Evolutionary conservation across 2,113 vertebrate species (phyloP).

Genomic region (Brevimyrus niger): DNA sequence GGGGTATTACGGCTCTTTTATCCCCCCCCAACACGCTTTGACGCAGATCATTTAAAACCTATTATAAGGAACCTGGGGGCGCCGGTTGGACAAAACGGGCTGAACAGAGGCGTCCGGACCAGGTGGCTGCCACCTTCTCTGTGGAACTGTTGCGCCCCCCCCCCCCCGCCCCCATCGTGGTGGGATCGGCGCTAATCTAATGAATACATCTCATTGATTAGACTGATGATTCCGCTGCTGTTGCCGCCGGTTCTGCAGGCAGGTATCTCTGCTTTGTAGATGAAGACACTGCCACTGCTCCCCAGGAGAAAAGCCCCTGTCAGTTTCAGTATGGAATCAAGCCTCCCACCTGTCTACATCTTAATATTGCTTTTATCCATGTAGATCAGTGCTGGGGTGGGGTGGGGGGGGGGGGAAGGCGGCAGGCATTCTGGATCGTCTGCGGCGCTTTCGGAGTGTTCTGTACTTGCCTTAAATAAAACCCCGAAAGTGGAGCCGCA

Average conservation of each 20-base stretch:
- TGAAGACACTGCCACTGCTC: conserved; percentile 39
- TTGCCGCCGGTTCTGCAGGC: conserved; percentile 35
- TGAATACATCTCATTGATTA: conserved; percentile 41
- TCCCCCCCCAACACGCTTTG: conserved; percentile 10
- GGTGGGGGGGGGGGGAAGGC: background rate
- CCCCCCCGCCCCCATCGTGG: conserved; percentile 16
- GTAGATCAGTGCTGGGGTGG: background rate
- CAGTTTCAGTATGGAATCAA: conserved; percentile 20
- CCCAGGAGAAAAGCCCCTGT: conserved; percentile 34
- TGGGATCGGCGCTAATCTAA: conserved; percentile 25
- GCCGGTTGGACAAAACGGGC: background rate
- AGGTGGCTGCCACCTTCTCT: conserved; percentile 14
- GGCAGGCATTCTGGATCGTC: background rate
- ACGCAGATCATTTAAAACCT: conserved; percentile 31
- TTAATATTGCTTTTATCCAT: conserved; percentile 12
- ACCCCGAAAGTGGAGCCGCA: too few species aligned
- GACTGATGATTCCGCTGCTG: conserved; percentile 33
- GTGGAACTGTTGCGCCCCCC: background rate
- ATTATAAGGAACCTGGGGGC: conserved; percentile 12
- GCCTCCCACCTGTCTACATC: conserved; percentile 16
- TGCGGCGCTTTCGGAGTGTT: too few species aligned
- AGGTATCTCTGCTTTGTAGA: conserved; percentile 39
- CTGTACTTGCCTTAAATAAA: too few species aligned
- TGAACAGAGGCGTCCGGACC: background rate
- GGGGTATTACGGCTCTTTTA: background rate